phyloP scores from a whole-genome alignment of 2,113 vertebrate species.

The Hypomesus transpacificus region DNA sequence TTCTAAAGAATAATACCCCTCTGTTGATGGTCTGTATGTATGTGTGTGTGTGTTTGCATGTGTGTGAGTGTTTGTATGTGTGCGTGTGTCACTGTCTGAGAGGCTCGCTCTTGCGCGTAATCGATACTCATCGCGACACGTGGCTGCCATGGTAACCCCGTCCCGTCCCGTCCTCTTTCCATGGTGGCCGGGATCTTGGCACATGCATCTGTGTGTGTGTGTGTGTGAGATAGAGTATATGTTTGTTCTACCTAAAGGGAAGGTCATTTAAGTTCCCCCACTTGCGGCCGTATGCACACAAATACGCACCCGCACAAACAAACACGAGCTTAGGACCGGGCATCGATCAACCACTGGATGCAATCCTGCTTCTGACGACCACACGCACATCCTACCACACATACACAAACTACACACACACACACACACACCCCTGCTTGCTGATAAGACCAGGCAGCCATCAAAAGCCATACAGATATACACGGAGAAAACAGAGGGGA shows the following conservation, averaged over 20 bases:
- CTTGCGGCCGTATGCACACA: constrained; percentile 1
- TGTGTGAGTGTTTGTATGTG: background rate
- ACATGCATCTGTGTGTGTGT: background rate
- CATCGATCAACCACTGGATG: no score
- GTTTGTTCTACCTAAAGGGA: no score
- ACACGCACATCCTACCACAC: no score
- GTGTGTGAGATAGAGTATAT: background rate
- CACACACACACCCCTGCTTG: no score
- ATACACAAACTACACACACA: no score
- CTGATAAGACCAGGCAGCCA: no score
- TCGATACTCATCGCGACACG: constrained; percentile 65
- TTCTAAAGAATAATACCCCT: background rate
- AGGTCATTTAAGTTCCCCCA: background rate
- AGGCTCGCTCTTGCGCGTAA: constrained; percentile 60
- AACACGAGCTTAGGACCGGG: background rate
- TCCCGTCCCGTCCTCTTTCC: constrained; percentile 22
- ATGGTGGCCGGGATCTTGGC: constrained; percentile 36
- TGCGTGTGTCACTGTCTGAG: constrained; percentile 21
- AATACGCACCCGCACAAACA: constrained; percentile 5
- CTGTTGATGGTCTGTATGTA: background rate
- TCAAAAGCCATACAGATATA: no score
- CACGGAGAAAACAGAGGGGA: no score
- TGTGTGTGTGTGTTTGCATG: constrained; percentile 6
- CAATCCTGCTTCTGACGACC: no score
- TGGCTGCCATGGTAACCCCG: constrained; percentile 64